These are phyloP conservation scores for Gnatocerus cornutus DNA, from an alignment of 2,888 invertebrate genomes.

Conservation along the genomic window DNA sequence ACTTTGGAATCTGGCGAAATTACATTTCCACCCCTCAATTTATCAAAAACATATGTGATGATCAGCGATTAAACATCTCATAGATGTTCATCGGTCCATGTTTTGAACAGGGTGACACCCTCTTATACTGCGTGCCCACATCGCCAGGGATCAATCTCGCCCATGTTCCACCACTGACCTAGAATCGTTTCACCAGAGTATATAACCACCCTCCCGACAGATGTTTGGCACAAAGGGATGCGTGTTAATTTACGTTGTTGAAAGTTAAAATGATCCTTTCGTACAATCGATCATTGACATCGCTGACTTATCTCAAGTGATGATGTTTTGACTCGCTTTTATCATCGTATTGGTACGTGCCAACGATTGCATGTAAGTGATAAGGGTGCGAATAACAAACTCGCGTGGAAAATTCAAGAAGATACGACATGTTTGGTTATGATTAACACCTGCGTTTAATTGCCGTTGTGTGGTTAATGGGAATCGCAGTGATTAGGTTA, in stretches of 20 bases:
- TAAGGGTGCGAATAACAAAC: slow-evolving; percentile 14
- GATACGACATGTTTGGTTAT: slow-evolving; percentile 39
- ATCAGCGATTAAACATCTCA: slow-evolving; percentile 66
- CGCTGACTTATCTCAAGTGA: too few relatives aligned
- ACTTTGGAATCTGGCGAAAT: too few relatives aligned
- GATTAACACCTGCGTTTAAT: slow-evolving; percentile 34
- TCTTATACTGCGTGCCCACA: slow-evolving; percentile 33
- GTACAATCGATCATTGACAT: not conserved
- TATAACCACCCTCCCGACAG: slow-evolving; percentile 54
- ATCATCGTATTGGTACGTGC: slow-evolving; percentile 3
- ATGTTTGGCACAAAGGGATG: slow-evolving; percentile 54
- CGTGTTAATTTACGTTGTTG: slow-evolving; percentile 41
- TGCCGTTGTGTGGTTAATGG: slow-evolving; percentile 13
- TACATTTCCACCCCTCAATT: slow-evolving; percentile 53
- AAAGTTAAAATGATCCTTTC: slow-evolving; percentile 27
- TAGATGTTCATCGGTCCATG: slow-evolving; percentile 63
- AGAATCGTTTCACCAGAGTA: slow-evolving; percentile 2
- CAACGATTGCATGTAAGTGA: too few relatives aligned
- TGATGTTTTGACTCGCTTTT: too few relatives aligned
- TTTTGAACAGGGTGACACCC: slow-evolving; percentile 31
- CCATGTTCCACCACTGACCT: not conserved
- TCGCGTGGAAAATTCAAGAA: slow-evolving; percentile 26
- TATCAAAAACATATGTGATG: slow-evolving; percentile 67
- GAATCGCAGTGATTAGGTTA: not conserved
- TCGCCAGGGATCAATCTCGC: not conserved